Conservation (phyloP, 2,797 vertebrate species). For the Anguilla anguilla region DNA sequence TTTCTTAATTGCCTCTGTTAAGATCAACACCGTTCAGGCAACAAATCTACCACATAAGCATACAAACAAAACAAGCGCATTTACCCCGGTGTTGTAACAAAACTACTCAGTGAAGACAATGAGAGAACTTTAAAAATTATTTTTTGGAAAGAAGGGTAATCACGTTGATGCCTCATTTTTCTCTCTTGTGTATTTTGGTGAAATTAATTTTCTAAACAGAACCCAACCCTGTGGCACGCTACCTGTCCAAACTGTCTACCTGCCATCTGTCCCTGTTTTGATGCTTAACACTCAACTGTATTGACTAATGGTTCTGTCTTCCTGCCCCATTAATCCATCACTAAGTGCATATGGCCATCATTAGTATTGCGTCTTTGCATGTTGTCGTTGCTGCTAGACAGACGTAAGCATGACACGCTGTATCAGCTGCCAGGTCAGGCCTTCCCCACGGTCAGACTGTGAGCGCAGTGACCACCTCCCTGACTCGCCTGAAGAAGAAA, state of each 20-base stretch:
- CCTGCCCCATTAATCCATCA: slow-evolving; percentile 48
- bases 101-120: not conserved
- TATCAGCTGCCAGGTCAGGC: not conserved
- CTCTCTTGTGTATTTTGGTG: not conserved
- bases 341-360: slow-evolving; percentile 46
- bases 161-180: not conserved
- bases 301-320: slow-evolving; percentile 36
- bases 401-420: not conserved
- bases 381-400: slow-evolving; percentile 33
- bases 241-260: slow-evolving; percentile 18
- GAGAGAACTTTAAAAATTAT: not conserved
- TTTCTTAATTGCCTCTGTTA: slow-evolving; percentile 1
- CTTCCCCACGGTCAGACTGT: not conserved
- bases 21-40: not conserved
- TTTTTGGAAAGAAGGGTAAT: not conserved
- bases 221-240: slow-evolving; percentile 13
- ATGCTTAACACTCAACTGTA: slow-evolving; percentile 36
- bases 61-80: not conserved
- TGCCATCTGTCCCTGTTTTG: slow-evolving; percentile 41
- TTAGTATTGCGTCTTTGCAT: slow-evolving; percentile 39
- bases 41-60: not conserved
- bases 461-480: not conserved
- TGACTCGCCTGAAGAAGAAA: slow-evolving; percentile 25
- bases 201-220: not conserved
- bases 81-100: not conserved